A percentile compares a stretch with the other conserved stretches of the same genome.
These are phyloP conservation scores for Ploceus nigricollis DNA, from an alignment of 2,113 vertebrate species.

Conservation along the genomic window DNA sequence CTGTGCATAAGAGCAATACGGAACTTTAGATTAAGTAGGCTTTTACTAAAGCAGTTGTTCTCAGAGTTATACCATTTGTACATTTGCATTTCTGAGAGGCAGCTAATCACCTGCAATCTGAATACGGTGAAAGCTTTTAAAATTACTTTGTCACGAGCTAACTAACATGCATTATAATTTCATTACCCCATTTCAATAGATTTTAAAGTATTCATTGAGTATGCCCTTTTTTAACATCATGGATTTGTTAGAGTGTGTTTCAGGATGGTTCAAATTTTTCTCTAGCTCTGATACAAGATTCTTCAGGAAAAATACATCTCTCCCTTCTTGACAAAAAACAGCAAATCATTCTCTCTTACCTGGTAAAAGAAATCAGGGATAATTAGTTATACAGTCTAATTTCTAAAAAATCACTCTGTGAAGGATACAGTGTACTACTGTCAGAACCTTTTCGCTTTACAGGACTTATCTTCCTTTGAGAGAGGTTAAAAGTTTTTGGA, in stretches of 20 bases:
- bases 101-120: conserved; percentile 49
- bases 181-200: conserved; percentile 9
- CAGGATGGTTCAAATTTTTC: background rate
- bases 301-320: background rate
- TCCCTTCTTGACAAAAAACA: background rate
- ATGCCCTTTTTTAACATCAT: background rate
- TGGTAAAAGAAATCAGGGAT: background rate
- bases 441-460: background rate
- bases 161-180: conserved; percentile 8
- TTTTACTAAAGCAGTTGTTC: background rate
- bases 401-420: background rate
- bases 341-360: background rate
- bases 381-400: background rate
- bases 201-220: conserved; percentile 2
- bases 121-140: conserved; percentile 14
- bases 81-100: conserved; percentile 52
- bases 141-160: background rate
- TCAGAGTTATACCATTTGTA: background rate
- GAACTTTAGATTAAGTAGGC: background rate
- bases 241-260: background rate
- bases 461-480: background rate
- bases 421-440: background rate
- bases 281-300: background rate
- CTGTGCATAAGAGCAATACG: background rate
- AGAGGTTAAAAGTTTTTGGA: background rate